Evolutionary conservation across 2,113 vertebrate genomes (phyloP).

Genomic region (Sitta europaea): DNA sequence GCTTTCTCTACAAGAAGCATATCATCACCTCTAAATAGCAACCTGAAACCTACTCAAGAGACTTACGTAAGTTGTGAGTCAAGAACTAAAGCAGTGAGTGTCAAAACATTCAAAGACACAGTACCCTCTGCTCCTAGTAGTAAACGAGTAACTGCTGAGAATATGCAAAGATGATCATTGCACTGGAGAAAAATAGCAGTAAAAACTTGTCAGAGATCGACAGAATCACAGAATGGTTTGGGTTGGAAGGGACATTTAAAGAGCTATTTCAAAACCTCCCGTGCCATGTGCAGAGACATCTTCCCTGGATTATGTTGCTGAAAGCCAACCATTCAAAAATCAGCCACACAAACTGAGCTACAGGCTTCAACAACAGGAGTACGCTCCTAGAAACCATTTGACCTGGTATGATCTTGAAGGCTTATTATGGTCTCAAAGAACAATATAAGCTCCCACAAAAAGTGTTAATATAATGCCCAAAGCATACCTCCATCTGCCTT

Average conservation of each 20-base stretch:
- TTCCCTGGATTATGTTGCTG: not conserved
- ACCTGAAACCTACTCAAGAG: slow-evolving; percentile 55
- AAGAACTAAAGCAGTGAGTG: slow-evolving; percentile 35
- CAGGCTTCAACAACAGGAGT: not conserved
- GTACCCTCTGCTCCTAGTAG: slow-evolving; percentile 43
- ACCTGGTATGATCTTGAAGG: not conserved
- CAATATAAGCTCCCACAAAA: not conserved
- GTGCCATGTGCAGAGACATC: not conserved
- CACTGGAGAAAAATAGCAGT: not conserved
- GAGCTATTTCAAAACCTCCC: not conserved
- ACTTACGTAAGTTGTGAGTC: slow-evolving; percentile 35
- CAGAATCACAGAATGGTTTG: not conserved
- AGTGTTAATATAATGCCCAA: not conserved
- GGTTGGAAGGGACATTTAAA: not conserved
- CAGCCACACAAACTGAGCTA: not conserved
- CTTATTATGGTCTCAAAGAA: not conserved
- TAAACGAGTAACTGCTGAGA: slow-evolving; percentile 1
- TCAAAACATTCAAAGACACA: slow-evolving; percentile 48
- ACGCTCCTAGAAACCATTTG: not conserved
- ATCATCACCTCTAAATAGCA: slow-evolving; percentile 58
- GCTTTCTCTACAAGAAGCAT: not conserved
- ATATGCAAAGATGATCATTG: not conserved
- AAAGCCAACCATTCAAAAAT: not conserved
- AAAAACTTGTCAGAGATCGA: not conserved
- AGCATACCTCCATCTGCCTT: not conserved